Conservation (phyloP, 2,888 invertebrate species). For the Troglohyphantes excavatus region DNA sequence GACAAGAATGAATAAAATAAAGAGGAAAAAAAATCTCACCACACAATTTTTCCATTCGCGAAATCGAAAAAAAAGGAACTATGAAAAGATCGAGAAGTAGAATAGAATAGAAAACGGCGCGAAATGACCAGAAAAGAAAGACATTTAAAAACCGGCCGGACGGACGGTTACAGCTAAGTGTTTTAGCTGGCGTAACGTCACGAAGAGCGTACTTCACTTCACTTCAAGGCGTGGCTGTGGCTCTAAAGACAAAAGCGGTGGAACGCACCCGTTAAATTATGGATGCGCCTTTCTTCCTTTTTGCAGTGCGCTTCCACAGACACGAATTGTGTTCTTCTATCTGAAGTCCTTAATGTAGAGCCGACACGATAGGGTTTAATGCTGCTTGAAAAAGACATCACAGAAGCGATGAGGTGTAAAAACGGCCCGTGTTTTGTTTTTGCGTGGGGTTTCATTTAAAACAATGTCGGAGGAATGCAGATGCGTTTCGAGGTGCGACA, state of each 20-base stretch:
- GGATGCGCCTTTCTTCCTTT: conserved; percentile 26
- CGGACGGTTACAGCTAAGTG: conserved; percentile 59
- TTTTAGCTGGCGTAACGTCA: conserved; percentile 70
- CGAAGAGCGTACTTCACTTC: conserved; percentile 44
- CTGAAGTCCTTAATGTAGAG: conserved; percentile 51
- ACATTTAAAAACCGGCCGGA: conserved; percentile 61
- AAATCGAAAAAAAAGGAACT: conserved; percentile 21
- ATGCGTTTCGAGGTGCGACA: neutral
- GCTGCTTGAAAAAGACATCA: conserved; percentile 70
- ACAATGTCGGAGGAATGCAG: conserved; percentile 13
- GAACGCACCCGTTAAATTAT: conserved; percentile 68
- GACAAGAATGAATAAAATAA: conserved; percentile 7
- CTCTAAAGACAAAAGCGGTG: conserved; percentile 55
- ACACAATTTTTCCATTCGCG: conserved; percentile 23
- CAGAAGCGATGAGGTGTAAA: conserved; percentile 56
- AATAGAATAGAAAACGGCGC: neutral
- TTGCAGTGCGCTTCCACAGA: conserved; percentile 28
- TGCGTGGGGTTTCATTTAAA: conserved; percentile 32
- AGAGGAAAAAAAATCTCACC: conserved; percentile 23
- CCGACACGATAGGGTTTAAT: conserved; percentile 48
- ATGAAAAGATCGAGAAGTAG: neutral
- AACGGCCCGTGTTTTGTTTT: conserved; percentile 27
- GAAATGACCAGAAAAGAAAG: conserved; percentile 49
- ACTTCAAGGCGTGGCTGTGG: conserved; percentile 59
- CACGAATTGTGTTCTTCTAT: conserved; percentile 29